Base-by-base conservation (phyloP, 2,113 vertebrate species). In the Strix uralensis region DNA sequence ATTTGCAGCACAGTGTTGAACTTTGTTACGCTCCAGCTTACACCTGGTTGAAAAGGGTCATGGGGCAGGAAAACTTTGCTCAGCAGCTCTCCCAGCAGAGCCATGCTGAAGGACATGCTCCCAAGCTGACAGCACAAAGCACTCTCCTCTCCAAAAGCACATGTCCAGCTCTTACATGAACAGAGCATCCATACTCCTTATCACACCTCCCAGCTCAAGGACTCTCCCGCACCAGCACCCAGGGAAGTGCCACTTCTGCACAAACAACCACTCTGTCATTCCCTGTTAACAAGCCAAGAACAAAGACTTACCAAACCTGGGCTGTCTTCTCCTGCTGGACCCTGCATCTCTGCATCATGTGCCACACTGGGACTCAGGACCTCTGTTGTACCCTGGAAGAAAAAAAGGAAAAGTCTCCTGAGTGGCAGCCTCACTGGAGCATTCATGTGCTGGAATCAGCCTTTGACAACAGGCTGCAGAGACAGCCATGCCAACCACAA, bases 151-250 rank as follows among this genome's bases (percentile, higher is more conserved):
- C 44, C 10, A 15, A 59, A 9, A 79, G n/a, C 23, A 34, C 10
- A 1, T 4, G 36, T 11, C 26, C n/a, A 29, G n/a, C 8, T 42
- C 36, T 30, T n/a, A 62, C 0, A 0, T 26, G 52, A 84, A 66
- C 0, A 0, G 20, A 34, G 9, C 36, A 72, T 16, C 71, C 18
- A 34, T 46, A 15, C 15, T 59, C 29, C 21, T 69, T 29, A 21
- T 20, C 54, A 26, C 26, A 47, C 2, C 18, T 69, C 36, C 58
- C 34, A 65, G 14, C 32, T 55, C 0, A 0, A 87, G 40, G 63
- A 65, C 26, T 73, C 7, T 57, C 57, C 58, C 2, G 2, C 16
- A 30, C 4, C 27, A 77, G 14, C 44, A 65, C 11, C n/a, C 29
- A 44, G 34, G 13, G 46, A 90, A 52, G 23, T 13, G 15, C 8